These are phyloP conservation scores for Mastacembelus armatus DNA, from an alignment of 2,797 vertebrate genomes.

Conservation along the genomic window DNA sequence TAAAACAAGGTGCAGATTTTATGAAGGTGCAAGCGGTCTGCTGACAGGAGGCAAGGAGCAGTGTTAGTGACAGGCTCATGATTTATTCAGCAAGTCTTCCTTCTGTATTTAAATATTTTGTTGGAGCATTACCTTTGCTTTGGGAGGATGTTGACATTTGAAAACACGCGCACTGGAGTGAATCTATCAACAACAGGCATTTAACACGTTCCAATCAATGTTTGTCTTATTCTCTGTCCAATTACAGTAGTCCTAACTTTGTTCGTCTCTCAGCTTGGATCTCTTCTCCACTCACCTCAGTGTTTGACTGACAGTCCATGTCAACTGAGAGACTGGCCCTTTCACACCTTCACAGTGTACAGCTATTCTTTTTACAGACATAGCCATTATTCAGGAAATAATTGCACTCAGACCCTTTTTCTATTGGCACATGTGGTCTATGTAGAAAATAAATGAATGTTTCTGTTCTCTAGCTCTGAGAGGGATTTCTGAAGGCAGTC, in stretches of 20 bases:
- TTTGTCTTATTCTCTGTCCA: constrained; percentile 2
- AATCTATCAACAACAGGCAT: constrained; percentile 4
- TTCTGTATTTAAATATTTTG: constrained; percentile 61
- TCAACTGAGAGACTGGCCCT: too few relatives aligned
- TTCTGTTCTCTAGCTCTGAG: constrained; percentile 3
- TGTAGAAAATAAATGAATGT: not conserved
- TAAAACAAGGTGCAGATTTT: constrained; percentile 46
- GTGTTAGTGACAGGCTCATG: constrained; percentile 51
- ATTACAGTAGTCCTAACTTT: not conserved
- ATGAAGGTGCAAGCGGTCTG: constrained; percentile 13
- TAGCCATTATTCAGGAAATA: constrained; percentile 33
- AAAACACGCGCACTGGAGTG: constrained; percentile 26
- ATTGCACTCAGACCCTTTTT: constrained; percentile 13
- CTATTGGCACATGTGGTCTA: constrained; percentile 7
- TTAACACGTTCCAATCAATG: not conserved
- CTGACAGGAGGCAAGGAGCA: constrained; percentile 37
- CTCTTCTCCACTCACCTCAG: not conserved
- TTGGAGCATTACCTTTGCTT: constrained; percentile 46
- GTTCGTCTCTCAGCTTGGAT: not conserved
- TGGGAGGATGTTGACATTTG: constrained; percentile 22
- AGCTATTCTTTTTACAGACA: too few relatives aligned
- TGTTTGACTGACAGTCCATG: constrained; percentile 5
- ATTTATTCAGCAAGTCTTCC: constrained; percentile 60
- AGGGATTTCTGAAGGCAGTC: constrained; percentile 4
- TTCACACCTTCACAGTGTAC: too few relatives aligned